phyloP scores from a whole-genome alignment of 2,888 invertebrate species.

The Limnephilus rhombicus region DNA sequence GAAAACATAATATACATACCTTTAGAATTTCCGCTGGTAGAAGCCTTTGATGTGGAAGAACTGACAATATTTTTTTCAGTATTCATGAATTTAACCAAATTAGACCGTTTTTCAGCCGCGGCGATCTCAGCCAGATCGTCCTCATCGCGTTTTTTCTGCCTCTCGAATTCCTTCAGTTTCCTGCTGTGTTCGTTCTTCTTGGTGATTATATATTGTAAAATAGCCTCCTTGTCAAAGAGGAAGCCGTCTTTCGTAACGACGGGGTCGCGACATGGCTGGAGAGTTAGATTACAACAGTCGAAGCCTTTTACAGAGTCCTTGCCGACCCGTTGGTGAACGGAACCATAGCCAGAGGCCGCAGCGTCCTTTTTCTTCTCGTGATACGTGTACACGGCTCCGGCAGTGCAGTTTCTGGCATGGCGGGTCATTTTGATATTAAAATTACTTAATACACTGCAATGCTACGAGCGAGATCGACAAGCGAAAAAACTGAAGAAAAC shows the following conservation, averaged over 20 bases:
- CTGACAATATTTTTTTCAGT: too few species aligned
- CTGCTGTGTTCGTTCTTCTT: constrained; percentile 95
- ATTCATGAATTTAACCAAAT: too few species aligned
- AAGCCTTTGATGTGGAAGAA: too few species aligned
- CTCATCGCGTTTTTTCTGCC: constrained; percentile 87
- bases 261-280: constrained; percentile 91
- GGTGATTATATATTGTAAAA: constrained; percentile 94
- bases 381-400: constrained; percentile 98
- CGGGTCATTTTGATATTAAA: constrained; percentile 84
- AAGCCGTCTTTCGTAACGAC: constrained; percentile 86
- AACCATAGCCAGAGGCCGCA: constrained; percentile 95
- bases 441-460: too few species aligned
- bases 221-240: constrained; percentile 97
- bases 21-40: too few species aligned
- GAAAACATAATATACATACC: too few species aligned
- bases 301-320: constrained; percentile 97
- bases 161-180: constrained; percentile 94
- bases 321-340: constrained; percentile 90
- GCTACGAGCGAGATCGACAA: too few species aligned
- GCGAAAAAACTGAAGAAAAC: too few species aligned
- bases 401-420: constrained; percentile 98
- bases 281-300: constrained; percentile 97
- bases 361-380: constrained; percentile 98
- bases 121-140: constrained; percentile 83
- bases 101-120: constrained; percentile 67